Evolutionary conservation across 2,113 vertebrate genomes (phyloP), one percentile per base, ranked within the genome.

Genomic region (Thamnophis sirtalis): DNA sequence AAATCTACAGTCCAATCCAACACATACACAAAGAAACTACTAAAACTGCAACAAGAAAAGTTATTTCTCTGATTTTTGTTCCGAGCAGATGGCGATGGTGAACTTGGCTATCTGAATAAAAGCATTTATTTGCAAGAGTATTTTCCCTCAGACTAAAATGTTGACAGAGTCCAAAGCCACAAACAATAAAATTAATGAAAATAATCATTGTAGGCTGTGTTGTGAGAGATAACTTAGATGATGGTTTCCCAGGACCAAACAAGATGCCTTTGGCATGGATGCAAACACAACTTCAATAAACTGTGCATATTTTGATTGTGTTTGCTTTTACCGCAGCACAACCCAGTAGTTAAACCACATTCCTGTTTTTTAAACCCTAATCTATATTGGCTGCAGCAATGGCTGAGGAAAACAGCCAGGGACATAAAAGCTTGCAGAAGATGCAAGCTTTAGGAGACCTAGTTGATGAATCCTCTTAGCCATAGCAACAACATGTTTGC

Each of bases 1-100:
- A 92, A 90, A 93, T 56, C 84, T 80, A 56, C 60, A 90, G 43
- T n/a, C 53, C 84, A 90, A 85, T 93, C 89, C 92, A 93, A 93
- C 85, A 93, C 58, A 93, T 80, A 93, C 89, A 93, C 58, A 93
- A 87, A 89, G 43, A 89, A 89, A 92, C 58, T 51, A 84, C 54
- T 48, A 60, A 89, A 84, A 43, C 38, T 86, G n/a, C n/a, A 89
- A 87, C 48, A 56, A 60, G 91, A 60, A 28, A 85, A 58, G 48
- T 89, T 54, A 58, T 92, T 89, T 51, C 48, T 60, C 26, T 38
- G 22, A 56, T 85, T 85, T 58, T 11, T 38, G 48, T 49, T 60
- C 17, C 60, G 54, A 84, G 55, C 53, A 54, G 85, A 84, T 9
- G 24, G 43, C 60, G 55, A 33, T 51, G 55, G 49, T 53, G 51